These are phyloP conservation scores for Saccopteryx leptura DNA, from an alignment of 2,113 vertebrate species.

Conservation along the genomic window DNA sequence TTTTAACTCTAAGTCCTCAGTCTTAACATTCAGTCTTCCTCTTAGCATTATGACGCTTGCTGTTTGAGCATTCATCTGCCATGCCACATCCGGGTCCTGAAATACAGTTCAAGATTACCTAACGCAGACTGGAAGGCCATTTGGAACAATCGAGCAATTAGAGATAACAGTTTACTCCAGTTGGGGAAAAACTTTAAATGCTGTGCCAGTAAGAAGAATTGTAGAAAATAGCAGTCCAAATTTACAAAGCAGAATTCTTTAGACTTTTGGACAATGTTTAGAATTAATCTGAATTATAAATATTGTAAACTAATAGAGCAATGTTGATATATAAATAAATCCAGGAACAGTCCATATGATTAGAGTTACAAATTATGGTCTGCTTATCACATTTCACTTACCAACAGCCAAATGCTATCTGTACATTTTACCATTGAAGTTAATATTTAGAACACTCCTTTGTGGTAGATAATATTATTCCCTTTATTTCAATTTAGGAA, in stretches of 20 bases:
- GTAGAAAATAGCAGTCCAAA: background rate
- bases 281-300: constrained; percentile 33
- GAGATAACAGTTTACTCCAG: background rate
- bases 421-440: background rate
- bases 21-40: background rate
- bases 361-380: background rate
- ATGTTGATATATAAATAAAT: background rate
- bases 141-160: background rate
- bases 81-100: background rate
- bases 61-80: background rate
- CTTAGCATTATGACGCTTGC: background rate
- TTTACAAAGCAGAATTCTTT: constrained; percentile 1
- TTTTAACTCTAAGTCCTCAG: constrained; percentile 17
- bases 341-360: background rate
- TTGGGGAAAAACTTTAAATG: background rate
- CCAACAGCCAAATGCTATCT: background rate
- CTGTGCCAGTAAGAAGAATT: background rate
- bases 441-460: background rate
- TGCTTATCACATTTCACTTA: background rate
- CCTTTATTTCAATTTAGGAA: constrained; percentile 16
- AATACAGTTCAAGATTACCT: background rate
- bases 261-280: constrained; percentile 5
- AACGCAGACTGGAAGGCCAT: background rate
- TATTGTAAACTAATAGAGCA: background rate
- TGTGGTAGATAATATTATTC: background rate